phyloP scores from a whole-genome alignment of 2,797 vertebrate species.

The Tapera naevia region DNA sequence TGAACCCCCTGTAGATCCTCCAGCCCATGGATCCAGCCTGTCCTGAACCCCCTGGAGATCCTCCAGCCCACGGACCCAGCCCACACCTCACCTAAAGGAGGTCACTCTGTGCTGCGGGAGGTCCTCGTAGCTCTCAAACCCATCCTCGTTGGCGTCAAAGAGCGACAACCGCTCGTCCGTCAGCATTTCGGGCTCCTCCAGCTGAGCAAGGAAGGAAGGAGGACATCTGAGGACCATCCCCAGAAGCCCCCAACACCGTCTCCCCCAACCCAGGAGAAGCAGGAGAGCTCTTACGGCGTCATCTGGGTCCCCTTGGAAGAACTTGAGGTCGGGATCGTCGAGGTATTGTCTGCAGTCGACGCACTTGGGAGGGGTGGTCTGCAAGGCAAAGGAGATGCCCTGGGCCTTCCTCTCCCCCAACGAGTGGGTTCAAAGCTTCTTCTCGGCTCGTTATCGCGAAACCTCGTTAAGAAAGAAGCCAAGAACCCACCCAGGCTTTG shows the following conservation, averaged over 20 bases:
- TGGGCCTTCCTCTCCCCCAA: neutral
- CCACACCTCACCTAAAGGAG: slow-evolving; percentile 84
- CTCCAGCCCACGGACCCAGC: too few relatives aligned
- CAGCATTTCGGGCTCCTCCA: slow-evolving; percentile 95
- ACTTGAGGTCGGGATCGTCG: slow-evolving; percentile 93
- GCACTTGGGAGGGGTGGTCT: slow-evolving; percentile 90
- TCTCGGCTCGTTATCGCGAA: neutral
- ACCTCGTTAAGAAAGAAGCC: neutral
- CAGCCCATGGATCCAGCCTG: too few relatives aligned
- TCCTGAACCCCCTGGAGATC: too few relatives aligned
- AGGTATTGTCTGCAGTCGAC: slow-evolving; percentile 91
- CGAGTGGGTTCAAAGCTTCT: neutral
- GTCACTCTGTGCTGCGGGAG: slow-evolving; percentile 95
- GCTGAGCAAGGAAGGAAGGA: slow-evolving; percentile 65
- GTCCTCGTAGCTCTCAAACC: slow-evolving; percentile 95
- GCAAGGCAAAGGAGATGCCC: neutral
- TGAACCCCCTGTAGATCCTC: too few relatives aligned
- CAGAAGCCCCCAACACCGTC: rapidly evolving
- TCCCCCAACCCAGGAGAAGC: rapidly evolving
- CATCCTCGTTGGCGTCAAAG: slow-evolving; percentile 92
- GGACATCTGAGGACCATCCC: rapidly evolving
- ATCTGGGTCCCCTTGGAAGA: slow-evolving; percentile 91
- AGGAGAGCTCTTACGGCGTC: slow-evolving; percentile 78
- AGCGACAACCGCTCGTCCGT: slow-evolving; percentile 92
- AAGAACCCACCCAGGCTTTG: neutral